These are phyloP conservation scores for Parnassius mnemosyne DNA, from an alignment of 2,888 invertebrate genomes.

Conservation along the genomic window DNA sequence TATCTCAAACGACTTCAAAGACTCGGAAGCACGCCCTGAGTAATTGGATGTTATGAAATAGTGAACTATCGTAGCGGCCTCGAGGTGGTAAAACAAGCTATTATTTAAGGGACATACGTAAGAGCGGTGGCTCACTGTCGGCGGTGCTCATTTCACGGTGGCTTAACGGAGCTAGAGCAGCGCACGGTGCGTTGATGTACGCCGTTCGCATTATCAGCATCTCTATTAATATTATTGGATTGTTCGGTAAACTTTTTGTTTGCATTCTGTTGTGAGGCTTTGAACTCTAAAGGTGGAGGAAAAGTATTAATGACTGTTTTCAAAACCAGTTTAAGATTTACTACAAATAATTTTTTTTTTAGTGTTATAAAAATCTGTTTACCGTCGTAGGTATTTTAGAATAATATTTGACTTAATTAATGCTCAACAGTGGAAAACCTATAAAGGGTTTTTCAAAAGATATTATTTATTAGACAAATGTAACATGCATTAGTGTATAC, in stretches of 20 bases:
- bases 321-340: too few species aligned
- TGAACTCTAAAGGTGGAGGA: not conserved
- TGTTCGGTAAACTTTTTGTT: constrained; percentile 17
- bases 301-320: too few species aligned
- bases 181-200: not conserved
- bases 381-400: too few species aligned
- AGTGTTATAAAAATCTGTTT: too few species aligned
- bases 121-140: constrained; percentile 58
- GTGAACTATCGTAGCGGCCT: constrained; percentile 27
- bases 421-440: too few species aligned
- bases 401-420: too few species aligned
- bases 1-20: not conserved
- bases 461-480: too few species aligned
- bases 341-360: too few species aligned
- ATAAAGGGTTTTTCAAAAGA: too few species aligned
- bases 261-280: not conserved
- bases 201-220: constrained; percentile 17
- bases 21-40: constrained; percentile 9
- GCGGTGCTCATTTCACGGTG: constrained; percentile 67
- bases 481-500: too few species aligned
- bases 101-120: constrained; percentile 57
- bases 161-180: constrained; percentile 12
- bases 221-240: constrained; percentile 12
- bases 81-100: constrained; percentile 31
- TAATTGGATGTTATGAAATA: constrained; percentile 31